Percentiles rank a stretch among this genome's conserved stretches.
Evolutionary conservation across 1,140 invertebrate species (phyloP).

Genomic region (Brachionus plicatilis): DNA sequence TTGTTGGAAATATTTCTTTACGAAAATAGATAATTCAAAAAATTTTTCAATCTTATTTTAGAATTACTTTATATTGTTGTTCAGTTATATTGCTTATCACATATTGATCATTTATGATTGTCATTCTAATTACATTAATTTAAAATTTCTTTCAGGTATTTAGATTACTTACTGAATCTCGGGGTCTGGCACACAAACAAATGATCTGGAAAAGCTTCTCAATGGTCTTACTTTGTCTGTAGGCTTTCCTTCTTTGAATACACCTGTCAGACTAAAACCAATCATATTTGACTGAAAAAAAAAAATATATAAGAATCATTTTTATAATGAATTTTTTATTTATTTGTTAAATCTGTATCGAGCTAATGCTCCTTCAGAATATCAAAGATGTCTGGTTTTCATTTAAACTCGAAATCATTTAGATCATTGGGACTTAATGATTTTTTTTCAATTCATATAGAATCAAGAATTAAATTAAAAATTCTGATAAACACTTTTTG

Average conservation of each 20-base stretch:
- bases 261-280: background rate
- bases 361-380: too few relatives aligned
- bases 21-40: background rate
- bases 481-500: too few relatives aligned
- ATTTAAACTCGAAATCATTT: too few relatives aligned
- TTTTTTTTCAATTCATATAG: too few relatives aligned
- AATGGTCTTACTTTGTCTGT: conserved; percentile 7
- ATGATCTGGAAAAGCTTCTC: conserved; percentile 1
- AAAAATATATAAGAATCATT: background rate
- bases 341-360: too few relatives aligned
- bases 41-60: background rate
- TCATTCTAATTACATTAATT: background rate
- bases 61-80: background rate
- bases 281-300: background rate
- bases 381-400: too few relatives aligned
- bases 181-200: conserved; percentile 28
- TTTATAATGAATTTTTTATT: too few relatives aligned
- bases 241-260: conserved; percentile 15
- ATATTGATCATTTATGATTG: conserved; percentile 31
- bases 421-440: too few relatives aligned
- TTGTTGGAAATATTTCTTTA: conserved; percentile 14
- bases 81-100: background rate
- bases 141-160: background rate
- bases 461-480: too few relatives aligned
- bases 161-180: background rate